Base-by-base conservation (phyloP, 2,113 vertebrate genomes). In the Engraulis encrasicolus region DNA sequence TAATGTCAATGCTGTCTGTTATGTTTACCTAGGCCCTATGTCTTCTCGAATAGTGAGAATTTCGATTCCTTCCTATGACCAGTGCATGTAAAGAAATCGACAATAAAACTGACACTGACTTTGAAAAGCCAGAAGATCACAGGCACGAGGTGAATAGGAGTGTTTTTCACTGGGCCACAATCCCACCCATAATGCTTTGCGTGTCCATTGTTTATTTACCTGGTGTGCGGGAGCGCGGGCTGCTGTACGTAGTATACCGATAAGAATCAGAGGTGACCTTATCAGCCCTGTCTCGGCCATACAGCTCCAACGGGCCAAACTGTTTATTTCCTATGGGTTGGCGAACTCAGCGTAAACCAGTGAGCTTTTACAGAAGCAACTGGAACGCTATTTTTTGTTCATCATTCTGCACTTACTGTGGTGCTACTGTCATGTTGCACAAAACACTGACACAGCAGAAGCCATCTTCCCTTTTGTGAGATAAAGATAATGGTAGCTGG, bases 281-380 rank as follows among this genome's bases (percentile, higher is more conserved):
- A 87, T 89, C 86, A 83, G 49, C 34, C 23, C 74, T 14, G 1
- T 71, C 61, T 14, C 12, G 12, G 66, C 66, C 31, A 71, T 77
- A 86, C 74, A 84, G 23, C 54, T 84, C 78, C 82, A 87, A 83
- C 80, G 82, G 84, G 54, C 82, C 27, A 50, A 49, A 78, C 50
- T 74, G 85, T 87, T 89, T 82, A 81, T 87, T 87, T 87, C 81
- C 66, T 80, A 81, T 49, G 85, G 83, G 87, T 81, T 49, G 83
- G 36, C 78, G 85, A 82, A 78, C 82, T 85, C 80, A 49, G 79
- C 23, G 52, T 34, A 61, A 82, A 58, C 78, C 85, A 71, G 61
- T 71, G 61, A 12, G 61, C 61, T 34, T 27, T 34, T 71, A 31
- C n/a, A 23, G 11, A 23, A 66, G 7, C 58, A 66, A 15, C 23